Percentiles rank a stretch among this genome's conserved stretches.
Conservation (phyloP, 1,140 invertebrate species). For the Coelopa frigida region DNA sequence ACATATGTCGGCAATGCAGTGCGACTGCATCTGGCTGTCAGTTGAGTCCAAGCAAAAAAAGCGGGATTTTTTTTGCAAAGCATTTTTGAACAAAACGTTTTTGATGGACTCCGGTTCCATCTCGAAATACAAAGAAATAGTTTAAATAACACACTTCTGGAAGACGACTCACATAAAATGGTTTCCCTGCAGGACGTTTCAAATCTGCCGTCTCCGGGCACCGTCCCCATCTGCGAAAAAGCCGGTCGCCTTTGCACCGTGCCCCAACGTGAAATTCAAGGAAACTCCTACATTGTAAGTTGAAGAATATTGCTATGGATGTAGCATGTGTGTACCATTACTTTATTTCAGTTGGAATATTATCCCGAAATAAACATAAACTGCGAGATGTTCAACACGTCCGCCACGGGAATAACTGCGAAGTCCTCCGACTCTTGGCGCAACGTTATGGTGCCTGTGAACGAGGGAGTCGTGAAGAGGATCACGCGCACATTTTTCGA, state of each 20-base stretch:
- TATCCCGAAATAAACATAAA: constrained; percentile 24
- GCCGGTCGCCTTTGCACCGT: constrained; percentile 11
- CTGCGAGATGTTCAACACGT: constrained; percentile 16
- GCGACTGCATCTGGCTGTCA: no score
- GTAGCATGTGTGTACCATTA: no score
- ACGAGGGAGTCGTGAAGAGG: constrained; percentile 47
- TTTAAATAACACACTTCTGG: no score
- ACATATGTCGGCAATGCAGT: no score
- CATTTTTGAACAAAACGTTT: no score
- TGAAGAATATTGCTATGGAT: not conserved
- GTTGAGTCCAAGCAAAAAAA: no score
- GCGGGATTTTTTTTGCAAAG: no score
- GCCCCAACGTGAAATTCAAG: constrained; percentile 12
- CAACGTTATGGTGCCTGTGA: constrained; percentile 44
- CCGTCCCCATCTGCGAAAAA: not conserved
- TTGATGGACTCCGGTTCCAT: no score
- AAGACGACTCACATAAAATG: constrained; percentile 5
- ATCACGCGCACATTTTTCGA: constrained; percentile 49
- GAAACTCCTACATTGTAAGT: constrained; percentile 11
- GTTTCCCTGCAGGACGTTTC: constrained; percentile 15
- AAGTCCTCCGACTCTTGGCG: constrained; percentile 8
- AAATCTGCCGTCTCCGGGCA: constrained; percentile 6
- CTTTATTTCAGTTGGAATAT: constrained; percentile 11
- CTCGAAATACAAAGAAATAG: no score
- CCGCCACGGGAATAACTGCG: constrained; percentile 5